Evolutionary conservation across 2,888 invertebrate species (phyloP), one percentile per base, ranked within the genome.

Genomic region (Ptilodon capucinus): DNA sequence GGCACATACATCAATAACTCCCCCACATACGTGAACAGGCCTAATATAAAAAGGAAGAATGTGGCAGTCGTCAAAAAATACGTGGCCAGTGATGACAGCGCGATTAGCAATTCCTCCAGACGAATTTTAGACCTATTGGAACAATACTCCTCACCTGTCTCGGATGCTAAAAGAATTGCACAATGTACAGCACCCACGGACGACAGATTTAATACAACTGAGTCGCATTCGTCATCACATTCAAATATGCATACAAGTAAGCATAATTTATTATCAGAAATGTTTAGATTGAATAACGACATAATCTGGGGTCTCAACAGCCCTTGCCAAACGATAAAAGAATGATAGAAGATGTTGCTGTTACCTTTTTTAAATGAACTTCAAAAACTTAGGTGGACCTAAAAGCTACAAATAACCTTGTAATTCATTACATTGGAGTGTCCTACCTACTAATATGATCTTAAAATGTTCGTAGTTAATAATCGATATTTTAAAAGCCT

Each of bases 111-210:
- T 57, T 95, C 97, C 4, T 95, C 97, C 0, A 93, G 94, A 64
- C 92, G 95, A 55, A 95, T 98, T 57, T 85, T 97, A 67, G 95
- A 95, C 66, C 92, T 96, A 4, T 86, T 98, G 46, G 96, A 97
- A 75, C 94, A 95, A 64, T 96, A 95, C 83, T 95, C 96, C 0
- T 95, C 97, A 1, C 96, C 97, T 0, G 83, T 97, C 42, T 91
- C 91, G 38, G 97, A 97, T 78, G 96, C 95, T 1, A 95, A 94
- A 71, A 94, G 95, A 71, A 95, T 97, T 77, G 95, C 96, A 2
- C 68, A 65, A 14, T 78, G 71, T 46, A 60, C 54, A 14, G 54
- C 51, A n/a, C 46, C 70, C 5, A 71, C 56, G 18, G 65, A 53
- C 43, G 59, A 59, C 2, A 62, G 54, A 34, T 44, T 54, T 14